Conservation (phyloP, 2,113 vertebrate genomes). For the Pyxicephalus adspersus region DNA sequence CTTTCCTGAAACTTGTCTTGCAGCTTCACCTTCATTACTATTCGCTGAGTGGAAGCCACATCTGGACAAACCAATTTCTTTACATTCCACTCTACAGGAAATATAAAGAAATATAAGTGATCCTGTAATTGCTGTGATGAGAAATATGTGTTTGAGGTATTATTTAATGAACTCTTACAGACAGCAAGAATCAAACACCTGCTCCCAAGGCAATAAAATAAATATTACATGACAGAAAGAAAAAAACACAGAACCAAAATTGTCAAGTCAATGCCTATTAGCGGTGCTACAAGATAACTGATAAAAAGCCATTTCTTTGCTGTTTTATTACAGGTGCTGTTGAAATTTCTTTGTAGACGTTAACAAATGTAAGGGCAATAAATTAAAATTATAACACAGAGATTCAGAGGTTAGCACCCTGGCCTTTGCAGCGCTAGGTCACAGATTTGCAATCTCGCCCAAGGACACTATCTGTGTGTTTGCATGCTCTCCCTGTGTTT, state of each 20-base stretch:
- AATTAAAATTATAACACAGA: too few species aligned
- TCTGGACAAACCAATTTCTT: not conserved
- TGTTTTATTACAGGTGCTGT: too few species aligned
- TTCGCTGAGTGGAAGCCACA: not conserved
- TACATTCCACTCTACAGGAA: not conserved
- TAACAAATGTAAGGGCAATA: too few species aligned
- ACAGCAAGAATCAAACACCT: slow-evolving; percentile 52
- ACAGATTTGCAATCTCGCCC: too few species aligned
- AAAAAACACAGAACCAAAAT: slow-evolving; percentile 43
- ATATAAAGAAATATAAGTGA: slow-evolving; percentile 32
- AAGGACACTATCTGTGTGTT: too few species aligned
- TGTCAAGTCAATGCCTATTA: too few species aligned
- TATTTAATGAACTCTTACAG: slow-evolving; percentile 53
- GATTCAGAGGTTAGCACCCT: too few species aligned
- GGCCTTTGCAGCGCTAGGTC: too few species aligned
- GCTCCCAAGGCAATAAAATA: slow-evolving; percentile 53
- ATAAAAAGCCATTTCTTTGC: too few species aligned
- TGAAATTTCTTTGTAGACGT: too few species aligned
- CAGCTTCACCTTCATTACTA: not conserved
- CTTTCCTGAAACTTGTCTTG: not conserved
- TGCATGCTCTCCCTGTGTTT: too few species aligned
- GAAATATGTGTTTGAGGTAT: slow-evolving; percentile 28
- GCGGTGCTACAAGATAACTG: too few species aligned
- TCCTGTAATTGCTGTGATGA: slow-evolving; percentile 31
- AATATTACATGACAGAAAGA: slow-evolving; percentile 16